phyloP scores from a whole-genome alignment of 2,797 vertebrate species.

The Lagorchestes hirsutus region DNA sequence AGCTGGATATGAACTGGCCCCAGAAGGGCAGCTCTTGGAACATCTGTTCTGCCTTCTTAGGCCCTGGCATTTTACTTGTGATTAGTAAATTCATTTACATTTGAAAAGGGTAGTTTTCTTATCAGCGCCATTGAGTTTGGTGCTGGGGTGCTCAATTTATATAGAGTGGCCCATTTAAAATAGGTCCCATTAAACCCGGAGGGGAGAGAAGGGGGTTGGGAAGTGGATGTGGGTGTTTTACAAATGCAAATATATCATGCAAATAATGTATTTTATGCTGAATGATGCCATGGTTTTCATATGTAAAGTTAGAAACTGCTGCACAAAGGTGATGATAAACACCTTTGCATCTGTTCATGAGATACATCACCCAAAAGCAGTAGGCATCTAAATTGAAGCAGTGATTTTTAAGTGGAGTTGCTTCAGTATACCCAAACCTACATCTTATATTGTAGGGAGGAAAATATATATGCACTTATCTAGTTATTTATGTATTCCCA shows the following conservation, averaged over 20 bases:
- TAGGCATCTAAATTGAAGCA: constrained; percentile 35
- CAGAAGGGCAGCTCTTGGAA: constrained; percentile 27
- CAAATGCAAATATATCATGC: constrained; percentile 84
- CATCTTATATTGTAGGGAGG: background rate
- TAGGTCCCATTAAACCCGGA: constrained; percentile 78
- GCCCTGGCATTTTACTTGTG: constrained; percentile 76
- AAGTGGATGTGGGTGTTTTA: constrained; percentile 83
- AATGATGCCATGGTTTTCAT: constrained; percentile 81
- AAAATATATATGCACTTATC: constrained; percentile 57
- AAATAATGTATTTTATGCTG: constrained; percentile 81
- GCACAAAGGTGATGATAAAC: constrained; percentile 77
- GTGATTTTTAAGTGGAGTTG: constrained; percentile 34
- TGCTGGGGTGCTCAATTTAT: constrained; percentile 77
- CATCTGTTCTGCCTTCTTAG: constrained; percentile 70
- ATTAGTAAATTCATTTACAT: constrained; percentile 81
- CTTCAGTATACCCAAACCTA: constrained; percentile 15
- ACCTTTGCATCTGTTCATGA: constrained; percentile 78
- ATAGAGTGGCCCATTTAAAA: constrained; percentile 79
- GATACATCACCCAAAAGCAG: constrained; percentile 44
- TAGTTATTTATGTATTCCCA: constrained; percentile 74
- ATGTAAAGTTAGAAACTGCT: constrained; percentile 80
- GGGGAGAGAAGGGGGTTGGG: background rate
- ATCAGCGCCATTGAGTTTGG: constrained; percentile 81
- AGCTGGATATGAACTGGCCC: constrained; percentile 61
- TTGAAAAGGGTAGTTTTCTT: constrained; percentile 81